phyloP scores from a whole-genome alignment of 2,888 invertebrate genomes.

The Pelosia muscerda region DNA sequence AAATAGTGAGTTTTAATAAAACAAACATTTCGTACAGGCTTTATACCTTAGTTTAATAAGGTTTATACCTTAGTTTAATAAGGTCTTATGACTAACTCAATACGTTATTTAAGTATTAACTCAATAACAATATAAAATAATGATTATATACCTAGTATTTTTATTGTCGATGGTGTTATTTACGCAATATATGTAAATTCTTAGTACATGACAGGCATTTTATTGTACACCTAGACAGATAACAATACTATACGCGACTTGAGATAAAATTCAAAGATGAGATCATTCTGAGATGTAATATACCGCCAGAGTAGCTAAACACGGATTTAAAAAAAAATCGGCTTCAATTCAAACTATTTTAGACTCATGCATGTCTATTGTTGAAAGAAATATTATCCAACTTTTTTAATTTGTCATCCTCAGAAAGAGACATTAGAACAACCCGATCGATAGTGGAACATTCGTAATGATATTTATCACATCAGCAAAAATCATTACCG shows the following conservation, averaged over 20 bases:
- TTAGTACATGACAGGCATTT: not conserved
- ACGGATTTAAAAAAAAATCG: too few species aligned
- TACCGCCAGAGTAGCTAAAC: not conserved
- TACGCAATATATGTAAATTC: not conserved
- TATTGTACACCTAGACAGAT: not conserved
- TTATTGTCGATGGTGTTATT: conserved; percentile 5
- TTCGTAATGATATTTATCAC: too few species aligned
- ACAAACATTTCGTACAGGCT: conserved; percentile 19
- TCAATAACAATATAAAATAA: not conserved
- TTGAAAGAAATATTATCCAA: too few species aligned
- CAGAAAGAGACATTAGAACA: too few species aligned
- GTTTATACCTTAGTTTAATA: conserved; percentile 29
- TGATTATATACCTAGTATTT: not conserved
- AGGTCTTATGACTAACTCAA: conserved; percentile 29
- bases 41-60: conserved; percentile 27
- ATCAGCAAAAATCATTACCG: too few species aligned
- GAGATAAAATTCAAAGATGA: not conserved
- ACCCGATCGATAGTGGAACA: too few species aligned
- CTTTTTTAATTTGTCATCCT: too few species aligned
- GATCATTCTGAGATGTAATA: not conserved
- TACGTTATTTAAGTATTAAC: not conserved
- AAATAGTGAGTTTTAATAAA: conserved; percentile 14
- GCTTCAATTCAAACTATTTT: not conserved
- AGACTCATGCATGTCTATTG: not conserved
- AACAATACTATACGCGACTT: not conserved